Conservation (phyloP, 2,113 vertebrate species). For the Phalacrocorax aristotelis region DNA sequence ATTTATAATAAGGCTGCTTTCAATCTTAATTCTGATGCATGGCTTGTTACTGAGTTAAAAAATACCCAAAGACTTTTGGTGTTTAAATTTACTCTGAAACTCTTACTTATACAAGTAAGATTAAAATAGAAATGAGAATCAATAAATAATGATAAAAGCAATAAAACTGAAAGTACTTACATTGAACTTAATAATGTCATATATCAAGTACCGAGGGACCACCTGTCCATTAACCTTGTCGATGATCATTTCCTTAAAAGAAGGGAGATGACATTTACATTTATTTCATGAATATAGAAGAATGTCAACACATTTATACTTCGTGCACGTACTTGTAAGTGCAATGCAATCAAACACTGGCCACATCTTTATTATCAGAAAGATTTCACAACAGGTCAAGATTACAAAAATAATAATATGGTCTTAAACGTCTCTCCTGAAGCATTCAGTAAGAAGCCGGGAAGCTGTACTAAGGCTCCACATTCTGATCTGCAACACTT, state of each 20-base stretch:
- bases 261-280: constrained; percentile 40
- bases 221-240: constrained; percentile 97
- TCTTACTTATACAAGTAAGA: neutral
- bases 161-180: constrained; percentile 82
- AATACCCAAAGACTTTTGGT: neutral
- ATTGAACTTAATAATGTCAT: constrained; percentile 97
- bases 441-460: neutral
- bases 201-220: constrained; percentile 97
- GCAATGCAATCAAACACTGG: neutral
- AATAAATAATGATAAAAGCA: neutral
- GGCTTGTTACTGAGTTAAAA: neutral
- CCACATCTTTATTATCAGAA: neutral
- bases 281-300: neutral
- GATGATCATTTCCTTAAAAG: constrained; percentile 96
- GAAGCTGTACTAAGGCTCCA: neutral
- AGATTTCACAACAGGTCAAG: neutral
- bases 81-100: neutral
- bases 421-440: neutral
- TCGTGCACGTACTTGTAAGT: neutral
- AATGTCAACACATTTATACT: neutral
- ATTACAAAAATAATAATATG: neutral
- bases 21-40: neutral
- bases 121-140: neutral
- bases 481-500: neutral
- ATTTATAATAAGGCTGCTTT: neutral